Conservation (phyloP, 2,888 invertebrate species). For the Itoplectis maculator region DNA sequence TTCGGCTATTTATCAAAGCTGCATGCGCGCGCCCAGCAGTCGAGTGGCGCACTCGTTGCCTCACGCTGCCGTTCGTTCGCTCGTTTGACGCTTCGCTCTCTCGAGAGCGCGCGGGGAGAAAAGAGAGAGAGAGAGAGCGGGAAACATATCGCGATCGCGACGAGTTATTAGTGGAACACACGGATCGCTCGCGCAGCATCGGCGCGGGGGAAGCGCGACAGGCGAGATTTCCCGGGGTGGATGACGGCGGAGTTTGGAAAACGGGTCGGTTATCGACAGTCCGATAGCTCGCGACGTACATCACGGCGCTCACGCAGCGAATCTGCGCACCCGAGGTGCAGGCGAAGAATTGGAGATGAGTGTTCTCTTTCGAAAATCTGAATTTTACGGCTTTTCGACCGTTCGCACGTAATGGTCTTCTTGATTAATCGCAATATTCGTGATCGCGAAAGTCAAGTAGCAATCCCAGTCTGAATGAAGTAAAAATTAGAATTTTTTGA, state of each 20-base stretch:
- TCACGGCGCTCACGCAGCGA: not conserved
- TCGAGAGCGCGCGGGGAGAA: not conserved
- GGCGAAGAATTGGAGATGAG: constrained; percentile 7
- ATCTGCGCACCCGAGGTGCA: not conserved
- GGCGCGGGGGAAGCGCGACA: not conserved
- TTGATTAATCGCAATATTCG: constrained; percentile 35
- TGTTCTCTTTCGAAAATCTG: constrained; percentile 19
- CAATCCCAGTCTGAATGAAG: too few relatives aligned
- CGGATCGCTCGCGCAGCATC: too few relatives aligned
- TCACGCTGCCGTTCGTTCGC: constrained; percentile 14
- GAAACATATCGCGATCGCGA: constrained; percentile 39
- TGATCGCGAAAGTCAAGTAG: not conserved
- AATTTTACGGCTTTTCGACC: constrained; percentile 32
- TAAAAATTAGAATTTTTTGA: too few relatives aligned
- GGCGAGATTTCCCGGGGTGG: constrained; percentile 17
- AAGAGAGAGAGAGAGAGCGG: not conserved
- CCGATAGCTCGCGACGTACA: not conserved
- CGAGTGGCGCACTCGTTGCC: constrained; percentile 11
- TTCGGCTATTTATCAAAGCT: constrained; percentile 52
- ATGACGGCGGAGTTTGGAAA: constrained; percentile 48
- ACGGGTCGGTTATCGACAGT: constrained; percentile 38
- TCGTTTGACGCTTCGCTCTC: constrained; percentile 4
- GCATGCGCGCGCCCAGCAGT: not conserved
- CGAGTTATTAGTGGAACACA: constrained; percentile 57
- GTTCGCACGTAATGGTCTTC: constrained; percentile 20